These are phyloP conservation scores for Cynodonichthys magdalenae DNA, from an alignment of 2,797 vertebrate genomes.

Conservation along the genomic window DNA sequence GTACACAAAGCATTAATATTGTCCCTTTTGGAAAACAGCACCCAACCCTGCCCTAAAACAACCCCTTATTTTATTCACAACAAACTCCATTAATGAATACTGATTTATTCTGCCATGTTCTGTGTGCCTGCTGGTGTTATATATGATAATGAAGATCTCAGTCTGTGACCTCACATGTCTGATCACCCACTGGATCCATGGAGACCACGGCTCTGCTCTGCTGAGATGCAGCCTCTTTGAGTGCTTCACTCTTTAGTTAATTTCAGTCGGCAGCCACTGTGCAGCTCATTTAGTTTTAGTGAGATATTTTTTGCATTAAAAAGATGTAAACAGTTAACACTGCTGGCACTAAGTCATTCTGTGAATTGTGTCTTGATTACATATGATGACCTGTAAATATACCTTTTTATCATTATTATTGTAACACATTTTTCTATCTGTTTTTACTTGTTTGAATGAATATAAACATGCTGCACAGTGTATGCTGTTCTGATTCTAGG, in stretches of 20 bases:
- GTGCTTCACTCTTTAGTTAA: background rate
- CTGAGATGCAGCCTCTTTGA: constrained; percentile 11
- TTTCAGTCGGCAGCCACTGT: background rate
- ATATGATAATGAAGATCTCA: constrained; percentile 58
- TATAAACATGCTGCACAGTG: background rate
- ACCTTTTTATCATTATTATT: background rate
- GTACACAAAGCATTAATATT: background rate
- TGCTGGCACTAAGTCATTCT: no score
- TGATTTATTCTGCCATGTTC: constrained; percentile 25
- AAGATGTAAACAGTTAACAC: no score
- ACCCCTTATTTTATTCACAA: constrained; percentile 11
- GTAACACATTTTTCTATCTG: no score
- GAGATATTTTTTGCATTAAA: background rate
- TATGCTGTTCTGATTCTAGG: background rate
- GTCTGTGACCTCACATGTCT: constrained; percentile 34
- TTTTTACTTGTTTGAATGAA: background rate
- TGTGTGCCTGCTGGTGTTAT: constrained; percentile 50
- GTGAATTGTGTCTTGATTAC: no score
- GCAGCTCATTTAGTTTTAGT: background rate
- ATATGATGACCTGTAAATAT: background rate
- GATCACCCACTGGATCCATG: constrained; percentile 26
- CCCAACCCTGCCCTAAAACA: background rate
- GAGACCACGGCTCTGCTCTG: constrained; percentile 31
- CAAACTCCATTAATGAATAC: constrained; percentile 24
- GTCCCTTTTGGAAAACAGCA: background rate